Conservation (phyloP, 2,797 vertebrate species). For the Chaunax sp. region DNA sequence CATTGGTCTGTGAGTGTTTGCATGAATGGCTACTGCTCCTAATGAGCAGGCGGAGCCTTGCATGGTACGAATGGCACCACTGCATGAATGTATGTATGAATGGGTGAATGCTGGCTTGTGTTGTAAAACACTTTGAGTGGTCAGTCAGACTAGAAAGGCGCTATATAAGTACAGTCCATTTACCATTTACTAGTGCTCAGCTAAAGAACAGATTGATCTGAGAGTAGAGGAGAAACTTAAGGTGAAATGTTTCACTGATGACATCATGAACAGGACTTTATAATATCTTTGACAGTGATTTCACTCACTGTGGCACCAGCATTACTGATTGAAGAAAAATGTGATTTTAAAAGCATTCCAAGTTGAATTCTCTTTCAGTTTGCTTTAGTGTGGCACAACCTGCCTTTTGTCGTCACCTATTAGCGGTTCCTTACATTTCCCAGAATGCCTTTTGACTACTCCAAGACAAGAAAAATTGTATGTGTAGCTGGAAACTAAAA, state of each 20-base stretch:
- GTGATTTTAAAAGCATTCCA: no score
- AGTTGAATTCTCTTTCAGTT: no score
- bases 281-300: not conserved
- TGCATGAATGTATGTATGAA: no score
- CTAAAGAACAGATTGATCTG: constrained; percentile 26
- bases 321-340: not conserved
- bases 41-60: no score
- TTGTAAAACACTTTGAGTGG: no score
- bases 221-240: not conserved
- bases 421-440: constrained; percentile 1
- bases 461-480: not conserved
- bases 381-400: no score
- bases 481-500: constrained; percentile 15
- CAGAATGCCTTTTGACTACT: not conserved
- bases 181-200: constrained; percentile 24
- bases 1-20: no score
- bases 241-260: not conserved
- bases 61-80: no score
- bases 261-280: not conserved
- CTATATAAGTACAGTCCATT: no score
- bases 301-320: not conserved
- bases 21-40: no score
- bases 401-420: not conserved
- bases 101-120: no score
- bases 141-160: no score